Evolutionary conservation across 2,888 invertebrate genomes (phyloP).

Genomic region (Timema podura): DNA sequence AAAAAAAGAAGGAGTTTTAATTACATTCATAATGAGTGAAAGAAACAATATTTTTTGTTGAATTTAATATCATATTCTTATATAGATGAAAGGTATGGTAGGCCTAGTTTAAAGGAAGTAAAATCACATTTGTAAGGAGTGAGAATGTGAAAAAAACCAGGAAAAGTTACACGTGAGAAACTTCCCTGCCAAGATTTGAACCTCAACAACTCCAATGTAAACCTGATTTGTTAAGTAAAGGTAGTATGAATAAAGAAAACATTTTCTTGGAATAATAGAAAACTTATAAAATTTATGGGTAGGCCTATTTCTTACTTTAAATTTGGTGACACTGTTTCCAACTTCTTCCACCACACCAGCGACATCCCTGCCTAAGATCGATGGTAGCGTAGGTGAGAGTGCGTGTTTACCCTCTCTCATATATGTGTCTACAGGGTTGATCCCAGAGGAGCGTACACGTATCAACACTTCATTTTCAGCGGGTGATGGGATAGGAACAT

Average conservation of each 20-base stretch:
- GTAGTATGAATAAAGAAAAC: background rate
- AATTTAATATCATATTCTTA: background rate
- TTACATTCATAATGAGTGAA: conserved; percentile 3
- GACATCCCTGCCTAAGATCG: conserved; percentile 51
- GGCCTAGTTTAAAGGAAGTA: too few relatives aligned
- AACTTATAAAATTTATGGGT: background rate
- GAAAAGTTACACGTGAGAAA: too few relatives aligned
- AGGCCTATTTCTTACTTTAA: conserved; percentile 41
- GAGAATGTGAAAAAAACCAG: too few relatives aligned
- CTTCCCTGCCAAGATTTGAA: too few relatives aligned
- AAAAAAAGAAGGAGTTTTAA: conserved; percentile 17
- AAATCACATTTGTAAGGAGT: too few relatives aligned
- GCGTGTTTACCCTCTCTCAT: conserved; percentile 48
- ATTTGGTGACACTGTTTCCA: conserved; percentile 43
- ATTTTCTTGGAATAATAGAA: background rate
- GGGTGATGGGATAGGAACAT: conserved; percentile 22
- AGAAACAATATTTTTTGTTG: conserved; percentile 13
- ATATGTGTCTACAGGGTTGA: conserved; percentile 58
- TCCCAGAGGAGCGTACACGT: conserved; percentile 47
- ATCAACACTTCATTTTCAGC: conserved; percentile 47
- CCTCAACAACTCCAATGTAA: background rate
- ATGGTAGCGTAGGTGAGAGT: conserved; percentile 47
- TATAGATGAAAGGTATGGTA: background rate
- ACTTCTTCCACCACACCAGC: conserved; percentile 49
- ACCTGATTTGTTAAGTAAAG: background rate